These are phyloP conservation scores for Aptenodytes forsteri DNA, from an alignment of 2,113 vertebrate genomes.

Conservation along the genomic window DNA sequence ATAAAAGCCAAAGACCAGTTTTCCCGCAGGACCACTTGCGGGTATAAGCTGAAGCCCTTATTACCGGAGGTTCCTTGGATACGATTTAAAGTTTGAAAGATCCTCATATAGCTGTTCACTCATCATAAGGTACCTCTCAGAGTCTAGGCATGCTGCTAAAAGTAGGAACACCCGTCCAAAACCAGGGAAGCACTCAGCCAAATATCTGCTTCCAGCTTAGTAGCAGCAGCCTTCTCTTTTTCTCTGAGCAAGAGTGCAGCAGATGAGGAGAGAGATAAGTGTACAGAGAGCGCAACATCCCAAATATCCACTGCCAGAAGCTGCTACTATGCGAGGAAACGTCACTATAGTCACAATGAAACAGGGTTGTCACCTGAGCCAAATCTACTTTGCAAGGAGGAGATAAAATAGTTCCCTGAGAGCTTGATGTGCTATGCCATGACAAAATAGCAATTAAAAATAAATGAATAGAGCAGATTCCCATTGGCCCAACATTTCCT, in stretches of 20 bases:
- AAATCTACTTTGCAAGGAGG: background rate
- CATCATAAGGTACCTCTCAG: conserved; percentile 45
- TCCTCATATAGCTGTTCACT: conserved; percentile 54
- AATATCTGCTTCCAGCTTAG: background rate
- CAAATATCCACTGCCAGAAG: background rate
- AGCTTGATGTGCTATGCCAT: background rate
- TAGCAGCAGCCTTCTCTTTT: background rate
- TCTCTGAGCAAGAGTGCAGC: background rate
- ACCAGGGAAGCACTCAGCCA: background rate
- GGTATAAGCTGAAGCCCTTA: conserved; percentile 57
- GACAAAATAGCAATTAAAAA: background rate
- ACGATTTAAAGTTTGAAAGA: conserved; percentile 11
- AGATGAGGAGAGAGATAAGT: background rate
- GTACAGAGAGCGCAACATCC: background rate
- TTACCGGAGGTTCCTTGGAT: conserved; percentile 59
- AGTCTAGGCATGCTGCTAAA: conserved; percentile 21
- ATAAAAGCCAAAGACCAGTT: conserved; percentile 62
- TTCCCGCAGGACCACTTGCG: conserved; percentile 57
- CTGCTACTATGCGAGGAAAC: background rate
- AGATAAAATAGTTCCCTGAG: background rate
- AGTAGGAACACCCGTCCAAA: background rate
- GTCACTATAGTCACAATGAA: rapidly evolving
- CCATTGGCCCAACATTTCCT: background rate
- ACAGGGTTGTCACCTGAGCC: background rate
- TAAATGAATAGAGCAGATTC: background rate